Conservation (phyloP, 2,797 vertebrate species). For the Distichodus sexfasciatus region DNA sequence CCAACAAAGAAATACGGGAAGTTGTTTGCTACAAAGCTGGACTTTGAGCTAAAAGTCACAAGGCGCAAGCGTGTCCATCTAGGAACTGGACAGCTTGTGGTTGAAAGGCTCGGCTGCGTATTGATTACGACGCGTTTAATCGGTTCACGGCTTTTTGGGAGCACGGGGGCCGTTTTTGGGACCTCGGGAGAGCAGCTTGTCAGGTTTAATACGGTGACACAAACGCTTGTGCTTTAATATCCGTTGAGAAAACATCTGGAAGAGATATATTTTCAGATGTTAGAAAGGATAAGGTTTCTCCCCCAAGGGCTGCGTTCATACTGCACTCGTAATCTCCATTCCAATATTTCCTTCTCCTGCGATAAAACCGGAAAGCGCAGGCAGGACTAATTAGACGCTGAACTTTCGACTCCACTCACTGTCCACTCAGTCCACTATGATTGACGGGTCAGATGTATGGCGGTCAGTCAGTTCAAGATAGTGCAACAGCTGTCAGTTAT, state of each 20-base stretch:
- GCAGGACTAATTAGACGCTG: not conserved
- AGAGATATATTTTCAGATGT: not conserved
- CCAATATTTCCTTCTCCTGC: too few relatives aligned
- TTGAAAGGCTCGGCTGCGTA: not conserved
- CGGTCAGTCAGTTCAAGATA: not conserved
- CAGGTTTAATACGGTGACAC: slow-evolving; percentile 31
- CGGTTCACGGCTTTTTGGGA: not conserved
- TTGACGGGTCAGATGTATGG: not conserved
- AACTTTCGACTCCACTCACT: not conserved
- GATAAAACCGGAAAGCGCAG: not conserved
- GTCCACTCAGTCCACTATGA: not conserved
- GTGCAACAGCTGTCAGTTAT: too few relatives aligned
- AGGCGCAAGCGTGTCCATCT: too few relatives aligned
- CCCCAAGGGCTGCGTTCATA: not conserved
- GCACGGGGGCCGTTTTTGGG: not conserved
- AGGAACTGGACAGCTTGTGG: not conserved
- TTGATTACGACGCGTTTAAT: not conserved
- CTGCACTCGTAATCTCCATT: not conserved
- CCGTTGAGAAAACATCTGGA: not conserved
- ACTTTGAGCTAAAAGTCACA: not conserved
- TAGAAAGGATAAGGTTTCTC: not conserved
- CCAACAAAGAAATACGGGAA: not conserved
- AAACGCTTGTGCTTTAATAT: slow-evolving; percentile 37
- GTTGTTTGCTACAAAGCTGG: not conserved
- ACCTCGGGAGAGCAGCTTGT: not conserved